A percentile compares a stretch with the other conserved stretches of the same genome.
phyloP scores from a whole-genome alignment of 2,888 invertebrate species.

The Julus scanicus region DNA sequence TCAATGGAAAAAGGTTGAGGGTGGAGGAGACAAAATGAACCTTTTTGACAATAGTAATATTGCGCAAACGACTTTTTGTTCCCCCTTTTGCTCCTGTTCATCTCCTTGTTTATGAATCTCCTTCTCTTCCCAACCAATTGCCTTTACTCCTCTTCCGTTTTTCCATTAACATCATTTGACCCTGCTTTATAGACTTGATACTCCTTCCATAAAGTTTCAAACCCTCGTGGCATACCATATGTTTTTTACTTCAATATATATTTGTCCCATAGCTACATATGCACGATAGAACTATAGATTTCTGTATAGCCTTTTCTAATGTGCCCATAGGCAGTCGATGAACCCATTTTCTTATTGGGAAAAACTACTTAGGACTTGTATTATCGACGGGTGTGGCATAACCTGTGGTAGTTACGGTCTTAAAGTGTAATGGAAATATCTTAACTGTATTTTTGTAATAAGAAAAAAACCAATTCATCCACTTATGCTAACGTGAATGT shows the following conservation, averaged over 20 bases:
- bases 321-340: neutral
- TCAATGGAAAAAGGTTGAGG: constrained; percentile 31
- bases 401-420: neutral
- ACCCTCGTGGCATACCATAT: neutral
- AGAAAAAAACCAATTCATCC: no score
- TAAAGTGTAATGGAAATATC: neutral
- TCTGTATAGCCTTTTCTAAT: neutral
- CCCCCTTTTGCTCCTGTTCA: constrained; percentile 47
- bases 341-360: neutral
- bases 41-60: constrained; percentile 40
- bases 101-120: constrained; percentile 45
- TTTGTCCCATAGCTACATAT: neutral
- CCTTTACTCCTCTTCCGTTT: constrained; percentile 45
- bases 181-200: constrained; percentile 45
- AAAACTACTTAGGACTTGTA: neutral
- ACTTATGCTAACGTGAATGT: no score
- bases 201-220: constrained; percentile 40
- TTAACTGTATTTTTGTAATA: neutral
- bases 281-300: neutral
- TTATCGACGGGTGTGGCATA: neutral
- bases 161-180: constrained; percentile 47
- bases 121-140: constrained; percentile 45
- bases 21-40: constrained; percentile 43
- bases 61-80: constrained; percentile 40
- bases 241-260: neutral